phyloP scores from a whole-genome alignment of 2,888 invertebrate genomes.

The Ichneumoninae sp. region DNA sequence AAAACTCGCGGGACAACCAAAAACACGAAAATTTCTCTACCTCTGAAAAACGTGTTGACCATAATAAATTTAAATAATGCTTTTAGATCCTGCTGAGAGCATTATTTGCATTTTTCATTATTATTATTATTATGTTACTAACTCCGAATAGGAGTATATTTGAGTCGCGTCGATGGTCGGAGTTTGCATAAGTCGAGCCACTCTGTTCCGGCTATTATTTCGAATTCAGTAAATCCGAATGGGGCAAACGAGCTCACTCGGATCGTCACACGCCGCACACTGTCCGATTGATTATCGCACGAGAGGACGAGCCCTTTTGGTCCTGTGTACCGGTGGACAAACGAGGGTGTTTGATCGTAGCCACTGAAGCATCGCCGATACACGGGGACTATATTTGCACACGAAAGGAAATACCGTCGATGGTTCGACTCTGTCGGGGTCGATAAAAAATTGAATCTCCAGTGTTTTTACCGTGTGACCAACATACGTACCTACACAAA shows the following conservation, averaged over 20 bases:
- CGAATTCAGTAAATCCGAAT: slow-evolving; percentile 82
- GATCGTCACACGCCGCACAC: slow-evolving; percentile 36
- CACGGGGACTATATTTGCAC: not conserved
- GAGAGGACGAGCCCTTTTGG: slow-evolving; percentile 11
- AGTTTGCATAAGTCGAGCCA: slow-evolving; percentile 14
- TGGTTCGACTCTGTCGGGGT: not conserved
- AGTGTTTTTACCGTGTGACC: not conserved
- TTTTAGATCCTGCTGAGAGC: not conserved
- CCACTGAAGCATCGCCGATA: slow-evolving; percentile 54
- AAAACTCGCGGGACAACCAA: slow-evolving; percentile 25
- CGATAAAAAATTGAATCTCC: not conserved
- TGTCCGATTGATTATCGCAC: slow-evolving; percentile 82
- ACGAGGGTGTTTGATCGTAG: slow-evolving; percentile 59
- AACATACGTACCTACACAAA: not conserved
- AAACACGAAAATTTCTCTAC: not conserved
- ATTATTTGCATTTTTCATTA: not conserved
- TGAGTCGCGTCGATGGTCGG: slow-evolving; percentile 28
- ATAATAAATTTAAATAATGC: not conserved
- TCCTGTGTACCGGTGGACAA: slow-evolving; percentile 43
- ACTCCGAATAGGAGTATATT: not conserved
- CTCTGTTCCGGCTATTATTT: slow-evolving; percentile 78
- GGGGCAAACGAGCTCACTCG: slow-evolving; percentile 71
- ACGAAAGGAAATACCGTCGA: not conserved
- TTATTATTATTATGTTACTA: slow-evolving; percentile 2
- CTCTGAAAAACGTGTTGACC: not conserved